phyloP scores from a whole-genome alignment of 2,888 invertebrate genomes.

The Artemia sp. region DNA sequence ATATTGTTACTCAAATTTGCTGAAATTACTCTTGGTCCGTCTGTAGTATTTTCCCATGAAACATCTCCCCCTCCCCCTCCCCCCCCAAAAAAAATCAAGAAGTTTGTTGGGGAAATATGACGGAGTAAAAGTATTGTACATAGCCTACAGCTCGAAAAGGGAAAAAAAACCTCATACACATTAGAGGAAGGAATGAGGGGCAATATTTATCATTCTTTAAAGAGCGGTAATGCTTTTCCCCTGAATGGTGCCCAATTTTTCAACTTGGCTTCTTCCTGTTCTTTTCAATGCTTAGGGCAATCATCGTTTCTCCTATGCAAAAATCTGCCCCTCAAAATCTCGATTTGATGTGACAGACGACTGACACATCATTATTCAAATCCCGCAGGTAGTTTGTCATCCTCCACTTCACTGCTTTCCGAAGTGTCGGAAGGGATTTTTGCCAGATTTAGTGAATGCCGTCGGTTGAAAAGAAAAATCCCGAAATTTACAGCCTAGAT shows the following conservation, averaged over 20 bases:
- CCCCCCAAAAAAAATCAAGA: no score
- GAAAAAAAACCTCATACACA: no score
- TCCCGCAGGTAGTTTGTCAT: constrained; percentile 15
- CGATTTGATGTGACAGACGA: constrained; percentile 13
- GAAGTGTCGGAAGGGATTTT: constrained; percentile 15
- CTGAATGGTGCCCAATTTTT: constrained; percentile 10
- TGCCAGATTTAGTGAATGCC: constrained; percentile 14
- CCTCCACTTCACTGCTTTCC: constrained; percentile 7
- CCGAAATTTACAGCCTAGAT: constrained; percentile 1
- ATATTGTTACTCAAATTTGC: no score
- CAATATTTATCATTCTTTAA: no score
- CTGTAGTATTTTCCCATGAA: no score
- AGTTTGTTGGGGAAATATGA: no score
- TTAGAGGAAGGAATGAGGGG: no score
- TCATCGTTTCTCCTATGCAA: constrained; percentile 7
- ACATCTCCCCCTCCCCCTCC: no score
- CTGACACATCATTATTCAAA: constrained; percentile 13
- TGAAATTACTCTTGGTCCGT: no score
- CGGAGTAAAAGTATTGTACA: no score
- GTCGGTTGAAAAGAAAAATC: constrained; percentile 7
- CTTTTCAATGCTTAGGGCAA: not conserved
- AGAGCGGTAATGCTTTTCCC: constrained; percentile 1
- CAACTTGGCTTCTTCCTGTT: constrained; percentile 13
- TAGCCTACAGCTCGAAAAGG: no score
- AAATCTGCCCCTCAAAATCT: constrained; percentile 1